Base-by-base conservation (phyloP, 2,113 vertebrate species). In the Psephotus haematonotus region DNA sequence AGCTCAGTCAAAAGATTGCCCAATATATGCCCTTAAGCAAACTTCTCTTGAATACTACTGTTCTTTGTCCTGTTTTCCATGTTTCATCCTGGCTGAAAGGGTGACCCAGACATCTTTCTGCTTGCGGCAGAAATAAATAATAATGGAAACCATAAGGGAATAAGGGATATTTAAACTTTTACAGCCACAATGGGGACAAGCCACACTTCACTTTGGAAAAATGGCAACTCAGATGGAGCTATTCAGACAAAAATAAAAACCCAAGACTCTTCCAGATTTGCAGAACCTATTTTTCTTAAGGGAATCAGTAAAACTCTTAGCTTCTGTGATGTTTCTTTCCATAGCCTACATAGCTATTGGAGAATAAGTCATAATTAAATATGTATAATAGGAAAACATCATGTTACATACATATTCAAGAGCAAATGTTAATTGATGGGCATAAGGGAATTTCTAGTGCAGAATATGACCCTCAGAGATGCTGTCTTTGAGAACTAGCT, bases 401-500 rank as follows among this genome's bases (percentile, higher is more conserved):
- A 96, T 95, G 93, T 84, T 94, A 92, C 95, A 97, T 96, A 95
- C 95, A 97, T 96, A 96, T 97, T 97, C 94, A 97, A 95, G 93
- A 96, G 95, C 86, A 95, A 96, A 93, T 94, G 95, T 97, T 97
- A 97, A 97, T 96, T 96, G 96, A 92, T 92, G 95, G 94, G 96
- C 96, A 96, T 93, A 96, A 83, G 96, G 95, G 95, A 96, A 96
- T 96, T 96, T 94, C 88, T 94, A 96, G 92, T 92, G 82, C 92
- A 94, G 96, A 95, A 96, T 91, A 63, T 95, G 96, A 97, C 96
- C 96, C 96, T 94, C 88, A 96, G 96, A 97, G 96, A 94, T 96
- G 85, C 96, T 83, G 92, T 95, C 92, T 96, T 95, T 96, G 90
- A 96, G 95, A 96, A 96, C 92, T 55, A 96, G 94, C 92, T 96